Evolutionary conservation across 2,797 vertebrate genomes (phyloP).

Genomic region (Cryptoblepharus egeriae): DNA sequence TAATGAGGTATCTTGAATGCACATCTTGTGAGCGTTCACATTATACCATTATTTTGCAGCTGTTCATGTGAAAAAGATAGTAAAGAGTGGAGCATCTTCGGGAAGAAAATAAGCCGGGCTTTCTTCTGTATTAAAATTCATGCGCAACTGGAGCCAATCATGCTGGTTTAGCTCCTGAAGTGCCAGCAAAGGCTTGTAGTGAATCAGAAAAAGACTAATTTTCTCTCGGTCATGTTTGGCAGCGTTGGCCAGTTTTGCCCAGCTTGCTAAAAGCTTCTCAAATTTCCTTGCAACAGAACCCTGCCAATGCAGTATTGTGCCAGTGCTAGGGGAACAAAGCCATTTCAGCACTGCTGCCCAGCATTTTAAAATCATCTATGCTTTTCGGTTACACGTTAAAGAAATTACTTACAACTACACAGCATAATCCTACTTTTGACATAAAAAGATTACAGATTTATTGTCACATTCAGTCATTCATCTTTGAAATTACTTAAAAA

Average conservation of each 20-base stretch:
- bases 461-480: background rate
- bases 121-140: constrained; percentile 17
- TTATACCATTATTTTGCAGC: background rate
- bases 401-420: background rate
- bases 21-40: background rate
- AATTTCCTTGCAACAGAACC: background rate
- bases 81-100: background rate
- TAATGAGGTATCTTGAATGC: background rate
- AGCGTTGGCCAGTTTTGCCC: background rate
- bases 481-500: background rate
- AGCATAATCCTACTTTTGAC: background rate
- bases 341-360: background rate
- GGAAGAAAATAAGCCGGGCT: background rate
- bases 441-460: background rate
- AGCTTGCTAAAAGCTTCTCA: background rate
- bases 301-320: background rate
- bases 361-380: background rate
- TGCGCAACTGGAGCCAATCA: background rate
- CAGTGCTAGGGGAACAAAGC: background rate
- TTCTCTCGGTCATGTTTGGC: background rate
- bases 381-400: background rate
- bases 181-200: background rate
- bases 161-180: background rate
- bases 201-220: background rate
- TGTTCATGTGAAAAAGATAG: background rate